Conservation (phyloP, 2,113 vertebrate genomes). For the Myrmecobius fasciatus region DNA sequence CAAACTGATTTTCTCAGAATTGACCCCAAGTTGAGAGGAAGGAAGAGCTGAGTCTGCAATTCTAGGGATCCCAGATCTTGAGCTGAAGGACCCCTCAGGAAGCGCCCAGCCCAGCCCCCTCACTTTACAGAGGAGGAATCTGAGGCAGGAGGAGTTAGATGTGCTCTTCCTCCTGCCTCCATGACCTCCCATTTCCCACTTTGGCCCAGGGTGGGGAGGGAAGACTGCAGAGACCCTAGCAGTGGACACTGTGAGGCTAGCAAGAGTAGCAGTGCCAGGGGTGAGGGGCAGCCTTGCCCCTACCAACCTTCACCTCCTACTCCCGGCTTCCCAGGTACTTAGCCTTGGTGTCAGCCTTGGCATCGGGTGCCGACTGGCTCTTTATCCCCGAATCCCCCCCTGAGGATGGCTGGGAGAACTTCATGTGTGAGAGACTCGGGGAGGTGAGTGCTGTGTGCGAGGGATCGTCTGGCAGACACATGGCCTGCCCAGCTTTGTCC, state of each 20-base stretch:
- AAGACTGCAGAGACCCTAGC: background rate
- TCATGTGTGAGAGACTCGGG: slow-evolving; percentile 91
- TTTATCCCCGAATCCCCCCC: slow-evolving; percentile 96
- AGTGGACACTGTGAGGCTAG: background rate
- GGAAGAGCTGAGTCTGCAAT: background rate
- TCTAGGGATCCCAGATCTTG: background rate
- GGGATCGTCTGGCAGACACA: no score
- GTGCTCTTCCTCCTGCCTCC: no score
- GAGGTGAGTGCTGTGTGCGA: slow-evolving; percentile 81
- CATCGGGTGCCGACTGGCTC: slow-evolving; percentile 96
- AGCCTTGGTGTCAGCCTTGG: slow-evolving; percentile 93
- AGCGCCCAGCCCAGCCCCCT: background rate
- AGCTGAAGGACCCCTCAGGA: background rate
- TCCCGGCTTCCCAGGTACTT: slow-evolving; percentile 83
- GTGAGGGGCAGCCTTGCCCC: background rate
- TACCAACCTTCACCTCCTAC: fast-evolving
- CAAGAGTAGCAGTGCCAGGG: no score
- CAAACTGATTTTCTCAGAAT: background rate
- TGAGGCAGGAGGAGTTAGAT: no score
- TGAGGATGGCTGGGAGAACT: slow-evolving; percentile 92
- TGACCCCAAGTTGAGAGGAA: background rate
- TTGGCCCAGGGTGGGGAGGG: no score
- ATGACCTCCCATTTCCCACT: background rate
- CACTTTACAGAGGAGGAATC: background rate
- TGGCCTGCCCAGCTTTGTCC: background rate